Evolutionary conservation across 2,113 vertebrate species (phyloP), one percentile per base, ranked within the genome.

Genomic region (Capreolus pygargus): DNA sequence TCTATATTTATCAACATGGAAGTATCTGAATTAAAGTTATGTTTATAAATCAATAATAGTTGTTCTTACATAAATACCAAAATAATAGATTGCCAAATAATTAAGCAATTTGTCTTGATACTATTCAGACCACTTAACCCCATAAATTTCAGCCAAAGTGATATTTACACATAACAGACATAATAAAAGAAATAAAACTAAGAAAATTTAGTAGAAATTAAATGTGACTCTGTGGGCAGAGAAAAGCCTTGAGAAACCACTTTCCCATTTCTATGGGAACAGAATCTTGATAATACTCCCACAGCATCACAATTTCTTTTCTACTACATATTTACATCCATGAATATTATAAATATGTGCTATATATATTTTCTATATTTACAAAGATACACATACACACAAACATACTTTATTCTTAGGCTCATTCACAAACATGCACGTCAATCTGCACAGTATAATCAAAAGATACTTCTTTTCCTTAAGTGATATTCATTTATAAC

Each of bases 271-370:
- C 21, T 79, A 17, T 74, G 97, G 88, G 30, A 81, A 90, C 10
- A 52, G 25, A 54, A 81, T 95, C 47, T 76, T 94, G 28, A 36
- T 76, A 86, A 54, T 67, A 84, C 4, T 13, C 9, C 23, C 67
- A 92, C 15, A 54, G 5, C 16, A 86, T 87, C 74, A 74, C 52
- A 67, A 13, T 84, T 89, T 92, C 67, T 87, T 95, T 96, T 82
- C 55, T 88, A 94, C 23, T 83, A 88, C 7, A 12, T 92, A 64
- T 94, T 89, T 97, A 92, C 58, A 92, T 95, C 50, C 61, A 96
- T 95, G 79, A 95, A 94, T 96, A 43, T 87, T 98, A 95, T 90
- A 98, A 97, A 95, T 96, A 95, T 98, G 93, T 97, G 89, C 23
- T 96, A 2, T 74, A 45, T 98, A 82, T 93, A 85, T 94, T 98